Base-by-base conservation (phyloP, 1,140 invertebrate genomes). In the Hermatobates lingyangjiaoensis region DNA sequence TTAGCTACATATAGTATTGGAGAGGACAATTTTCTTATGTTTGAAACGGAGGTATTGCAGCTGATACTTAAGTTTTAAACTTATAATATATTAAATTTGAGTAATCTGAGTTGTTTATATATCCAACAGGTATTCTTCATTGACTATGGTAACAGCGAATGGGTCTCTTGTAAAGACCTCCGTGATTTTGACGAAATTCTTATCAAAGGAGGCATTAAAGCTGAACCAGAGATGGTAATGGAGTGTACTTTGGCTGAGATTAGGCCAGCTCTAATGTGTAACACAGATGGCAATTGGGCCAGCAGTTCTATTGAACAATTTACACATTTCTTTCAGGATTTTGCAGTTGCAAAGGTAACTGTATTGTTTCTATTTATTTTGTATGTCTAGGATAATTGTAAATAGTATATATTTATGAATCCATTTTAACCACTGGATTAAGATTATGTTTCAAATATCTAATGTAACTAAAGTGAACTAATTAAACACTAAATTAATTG, bases 91-190 rank as follows among this genome's bases (percentile, higher is more conserved):
- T n/a, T n/a, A n/a, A n/a, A n/a, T n/a, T n/a, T n/a, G n/a, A n/a
- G n/a, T 20, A 44, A 7, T 44, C 7, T 10, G 42, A 20, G 26
- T 25, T 38, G 18, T 34, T 51, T 21, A 45, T 38, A 24, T 52
- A 52, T 30, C 45, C 53, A 55, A 51, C 45, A 57, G 56, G 73
- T 91, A 3, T 71, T 77, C 44, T 88, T 80, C 60, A 74, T 91
- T 21, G 88, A 94, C 63, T 81, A 72, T 65, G 89, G 89, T n/a
- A 77, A 76, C 55, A 66, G 58, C 2, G 67, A 66, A 1, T 61
- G 68, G 20, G 59, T 74, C 1, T 49, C 42, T 38, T 24, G 25
- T 39, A 28, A 51, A 27, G 46, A 54, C 10, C 15, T 62, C 10
- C 52, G 24, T n/a, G 51, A 54, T 10, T 56, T 57, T 54, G 20